A percentile compares a stretch with the other conserved stretches of the same genome.
Conservation (phyloP, 2,113 vertebrate genomes). For the Patagioenas fasciata region DNA sequence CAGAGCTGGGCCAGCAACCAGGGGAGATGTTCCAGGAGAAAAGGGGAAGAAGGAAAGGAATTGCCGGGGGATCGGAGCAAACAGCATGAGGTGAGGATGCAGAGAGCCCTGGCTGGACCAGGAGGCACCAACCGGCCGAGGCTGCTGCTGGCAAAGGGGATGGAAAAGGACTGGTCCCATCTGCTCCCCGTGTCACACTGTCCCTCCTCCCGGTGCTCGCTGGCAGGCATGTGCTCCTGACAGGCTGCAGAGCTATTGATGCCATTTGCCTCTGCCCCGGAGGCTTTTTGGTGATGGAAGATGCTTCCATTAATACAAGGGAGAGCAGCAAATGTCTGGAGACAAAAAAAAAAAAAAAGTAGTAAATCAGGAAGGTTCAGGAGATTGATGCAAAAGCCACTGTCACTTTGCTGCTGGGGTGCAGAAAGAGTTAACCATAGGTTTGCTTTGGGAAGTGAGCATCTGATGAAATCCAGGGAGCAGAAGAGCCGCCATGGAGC, state of each 20-base stretch:
- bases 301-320: background rate
- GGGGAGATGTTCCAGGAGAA: background rate
- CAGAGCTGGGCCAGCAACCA: background rate
- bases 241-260: background rate
- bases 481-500: background rate
- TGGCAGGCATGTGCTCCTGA: background rate
- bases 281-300: background rate
- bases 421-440: background rate
- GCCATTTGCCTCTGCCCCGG: background rate
- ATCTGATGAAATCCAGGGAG: rapidly evolving
- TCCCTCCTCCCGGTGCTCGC: background rate
- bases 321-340: background rate
- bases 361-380: background rate
- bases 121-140: rapidly evolving
- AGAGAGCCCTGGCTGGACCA: background rate
- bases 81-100: background rate
- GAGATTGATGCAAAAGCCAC: rapidly evolving
- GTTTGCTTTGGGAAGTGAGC: background rate
- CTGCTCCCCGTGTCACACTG: background rate
- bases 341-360: background rate
- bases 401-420: background rate
- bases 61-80: background rate
- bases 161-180: background rate
- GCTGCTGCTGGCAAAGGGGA: background rate
- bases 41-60: background rate